Percentiles rank a stretch among this genome's conserved stretches.
Conservation (phyloP, 2,888 invertebrate species). For the Bedellia somnulentella region DNA sequence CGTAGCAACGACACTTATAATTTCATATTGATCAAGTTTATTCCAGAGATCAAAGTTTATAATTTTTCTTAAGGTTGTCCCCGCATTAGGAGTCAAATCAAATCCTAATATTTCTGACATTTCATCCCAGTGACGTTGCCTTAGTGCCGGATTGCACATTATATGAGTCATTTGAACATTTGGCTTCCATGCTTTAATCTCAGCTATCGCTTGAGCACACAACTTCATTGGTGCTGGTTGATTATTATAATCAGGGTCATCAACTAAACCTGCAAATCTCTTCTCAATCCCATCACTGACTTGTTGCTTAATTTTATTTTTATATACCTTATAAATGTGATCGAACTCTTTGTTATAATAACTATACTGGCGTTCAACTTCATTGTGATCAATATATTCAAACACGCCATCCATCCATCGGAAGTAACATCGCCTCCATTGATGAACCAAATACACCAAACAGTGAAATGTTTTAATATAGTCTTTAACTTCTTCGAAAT, state of each 20-base stretch:
- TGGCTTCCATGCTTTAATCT: slow-evolving; percentile 72
- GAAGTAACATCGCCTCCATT: slow-evolving; percentile 79
- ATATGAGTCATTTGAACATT: slow-evolving; percentile 83
- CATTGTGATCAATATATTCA: slow-evolving; percentile 76
- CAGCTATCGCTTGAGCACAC: slow-evolving; percentile 63
- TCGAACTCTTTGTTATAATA: slow-evolving; percentile 78
- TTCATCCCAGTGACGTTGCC: slow-evolving; percentile 83
- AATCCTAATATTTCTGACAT: slow-evolving; percentile 81
- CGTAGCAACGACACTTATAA: slow-evolving; percentile 80
- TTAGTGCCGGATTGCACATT: slow-evolving; percentile 84
- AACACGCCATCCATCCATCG: slow-evolving; percentile 95
- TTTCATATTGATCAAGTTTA: slow-evolving; percentile 78
- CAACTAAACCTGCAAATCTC: slow-evolving; percentile 65
- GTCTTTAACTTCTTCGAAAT: slow-evolving; percentile 76
- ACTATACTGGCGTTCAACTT: slow-evolving; percentile 79
- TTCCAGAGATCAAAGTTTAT: slow-evolving; percentile 69
- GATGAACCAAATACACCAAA: slow-evolving; percentile 64
- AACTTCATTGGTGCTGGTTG: slow-evolving; percentile 82
- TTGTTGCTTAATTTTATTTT: slow-evolving; percentile 75
- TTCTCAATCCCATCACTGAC: slow-evolving; percentile 66
- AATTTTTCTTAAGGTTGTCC: slow-evolving; percentile 80
- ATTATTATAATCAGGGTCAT: slow-evolving; percentile 77
- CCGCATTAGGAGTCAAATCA: slow-evolving; percentile 83
- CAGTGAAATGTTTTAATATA: slow-evolving; percentile 71
- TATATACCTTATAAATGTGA: slow-evolving; percentile 77